A percentile compares a stretch with the other conserved stretches of the same genome.
These are phyloP conservation scores for Acrocephalus arundinaceus DNA, from an alignment of 2,113 vertebrate genomes.

Conservation along the genomic window DNA sequence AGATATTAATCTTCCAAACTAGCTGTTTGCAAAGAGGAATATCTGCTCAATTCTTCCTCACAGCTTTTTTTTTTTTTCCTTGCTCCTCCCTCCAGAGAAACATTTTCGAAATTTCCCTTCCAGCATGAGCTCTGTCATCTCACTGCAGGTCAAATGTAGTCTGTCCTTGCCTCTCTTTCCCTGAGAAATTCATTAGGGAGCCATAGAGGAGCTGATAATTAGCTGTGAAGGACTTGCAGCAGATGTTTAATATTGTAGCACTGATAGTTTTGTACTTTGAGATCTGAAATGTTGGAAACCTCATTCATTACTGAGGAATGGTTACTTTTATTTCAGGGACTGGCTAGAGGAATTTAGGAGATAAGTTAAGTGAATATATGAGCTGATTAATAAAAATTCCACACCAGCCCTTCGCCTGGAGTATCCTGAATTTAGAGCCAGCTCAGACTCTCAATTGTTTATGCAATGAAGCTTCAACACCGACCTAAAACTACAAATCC, in stretches of 20 bases:
- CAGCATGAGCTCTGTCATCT: neutral
- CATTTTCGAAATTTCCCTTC: neutral
- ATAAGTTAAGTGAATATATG: neutral
- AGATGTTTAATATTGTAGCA: constrained; percentile 1
- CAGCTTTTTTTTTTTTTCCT: neutral
- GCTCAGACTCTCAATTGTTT: neutral
- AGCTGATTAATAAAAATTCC: neutral
- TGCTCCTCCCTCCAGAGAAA: neutral
- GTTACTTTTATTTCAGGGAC: neutral
- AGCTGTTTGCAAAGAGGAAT: neutral
- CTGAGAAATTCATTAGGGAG: neutral
- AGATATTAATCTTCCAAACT: neutral
- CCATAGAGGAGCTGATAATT: neutral
- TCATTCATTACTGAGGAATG: neutral
- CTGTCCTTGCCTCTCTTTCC: neutral
- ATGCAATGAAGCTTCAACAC: neutral
- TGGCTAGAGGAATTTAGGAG: neutral
- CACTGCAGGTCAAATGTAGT: neutral
- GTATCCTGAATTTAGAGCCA: neutral
- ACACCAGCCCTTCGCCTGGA: neutral
- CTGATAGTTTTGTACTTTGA: neutral
- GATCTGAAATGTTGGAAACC: neutral
- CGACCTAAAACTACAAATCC: neutral
- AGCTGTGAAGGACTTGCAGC: neutral
- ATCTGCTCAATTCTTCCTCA: neutral